These are phyloP conservation scores for Argyrosomus japonicus DNA, from an alignment of 2,113 vertebrate genomes.

Conservation along the genomic window DNA sequence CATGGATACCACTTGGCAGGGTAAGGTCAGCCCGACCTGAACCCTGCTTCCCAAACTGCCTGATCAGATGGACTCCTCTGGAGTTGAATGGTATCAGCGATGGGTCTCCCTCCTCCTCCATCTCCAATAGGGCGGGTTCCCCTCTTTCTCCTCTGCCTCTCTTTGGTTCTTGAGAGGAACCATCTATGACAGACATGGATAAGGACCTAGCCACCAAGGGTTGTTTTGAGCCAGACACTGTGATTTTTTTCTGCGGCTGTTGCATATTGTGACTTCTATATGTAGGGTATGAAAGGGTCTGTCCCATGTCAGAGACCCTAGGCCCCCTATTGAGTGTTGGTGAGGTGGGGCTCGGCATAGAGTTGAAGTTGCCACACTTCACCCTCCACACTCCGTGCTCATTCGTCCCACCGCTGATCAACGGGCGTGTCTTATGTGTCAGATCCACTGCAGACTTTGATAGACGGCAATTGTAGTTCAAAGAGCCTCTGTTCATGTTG, in stretches of 20 bases:
- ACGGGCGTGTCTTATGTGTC: slow-evolving; percentile 68
- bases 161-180: slow-evolving; percentile 59
- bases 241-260: slow-evolving; percentile 35
- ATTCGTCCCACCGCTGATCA: slow-evolving; percentile 53
- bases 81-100: slow-evolving; percentile 19
- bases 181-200: slow-evolving; percentile 79
- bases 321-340: slow-evolving; percentile 26
- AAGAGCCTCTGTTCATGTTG: slow-evolving; percentile 57
- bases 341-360: slow-evolving; percentile 39
- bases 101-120: slow-evolving; percentile 69
- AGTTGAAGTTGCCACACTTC: slow-evolving; percentile 44
- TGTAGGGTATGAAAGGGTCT: slow-evolving; percentile 25
- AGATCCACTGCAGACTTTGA: slow-evolving; percentile 83
- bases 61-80: slow-evolving; percentile 64
- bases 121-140: slow-evolving; percentile 53
- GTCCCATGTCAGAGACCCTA: slow-evolving; percentile 38
- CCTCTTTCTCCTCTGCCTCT: slow-evolving; percentile 64
- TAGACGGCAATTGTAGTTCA: slow-evolving; percentile 67
- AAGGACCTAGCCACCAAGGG: slow-evolving; percentile 61
- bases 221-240: slow-evolving; percentile 37
- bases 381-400: slow-evolving; percentile 59
- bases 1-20: slow-evolving; percentile 84
- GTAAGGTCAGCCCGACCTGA: slow-evolving; percentile 84
- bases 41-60: slow-evolving; percentile 86
- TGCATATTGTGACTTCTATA: slow-evolving; percentile 47